Conservation (phyloP, 1,140 invertebrate genomes). For the Rhynchophorus ferrugineus region DNA sequence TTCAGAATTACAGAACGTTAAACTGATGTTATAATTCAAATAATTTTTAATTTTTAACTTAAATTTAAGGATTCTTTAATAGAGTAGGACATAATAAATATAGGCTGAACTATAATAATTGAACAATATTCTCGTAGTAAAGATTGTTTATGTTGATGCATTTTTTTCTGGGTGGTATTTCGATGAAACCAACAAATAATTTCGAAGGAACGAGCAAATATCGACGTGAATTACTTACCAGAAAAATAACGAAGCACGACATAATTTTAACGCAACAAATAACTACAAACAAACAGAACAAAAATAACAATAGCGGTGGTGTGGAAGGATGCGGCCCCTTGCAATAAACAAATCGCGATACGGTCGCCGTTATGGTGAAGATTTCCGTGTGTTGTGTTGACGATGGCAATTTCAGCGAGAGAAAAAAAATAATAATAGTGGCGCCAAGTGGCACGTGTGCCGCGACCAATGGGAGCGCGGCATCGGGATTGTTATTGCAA, state of each 20-base stretch:
- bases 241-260: neutral
- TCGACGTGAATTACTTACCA: neutral
- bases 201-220: too few relatives aligned
- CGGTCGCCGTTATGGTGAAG: neutral
- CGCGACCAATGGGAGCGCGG: constrained; percentile 18
- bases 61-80: too few relatives aligned
- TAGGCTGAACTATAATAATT: too few relatives aligned
- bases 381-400: neutral
- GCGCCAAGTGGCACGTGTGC: constrained; percentile 9
- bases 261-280: neutral
- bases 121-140: too few relatives aligned
- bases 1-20: too few relatives aligned
- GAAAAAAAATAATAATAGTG: constrained; percentile 7
- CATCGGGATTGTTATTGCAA: constrained; percentile 23
- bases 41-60: too few relatives aligned
- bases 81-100: too few relatives aligned
- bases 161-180: too few relatives aligned
- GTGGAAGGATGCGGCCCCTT: neutral
- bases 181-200: too few relatives aligned
- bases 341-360: neutral
- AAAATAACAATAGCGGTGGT: neutral
- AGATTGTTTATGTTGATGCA: too few relatives aligned
- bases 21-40: too few relatives aligned
- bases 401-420: constrained; percentile 1
- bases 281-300: neutral